Evolutionary conservation across 1,140 invertebrate genomes (phyloP).

Genomic region (Leptoteleia sp.): DNA sequence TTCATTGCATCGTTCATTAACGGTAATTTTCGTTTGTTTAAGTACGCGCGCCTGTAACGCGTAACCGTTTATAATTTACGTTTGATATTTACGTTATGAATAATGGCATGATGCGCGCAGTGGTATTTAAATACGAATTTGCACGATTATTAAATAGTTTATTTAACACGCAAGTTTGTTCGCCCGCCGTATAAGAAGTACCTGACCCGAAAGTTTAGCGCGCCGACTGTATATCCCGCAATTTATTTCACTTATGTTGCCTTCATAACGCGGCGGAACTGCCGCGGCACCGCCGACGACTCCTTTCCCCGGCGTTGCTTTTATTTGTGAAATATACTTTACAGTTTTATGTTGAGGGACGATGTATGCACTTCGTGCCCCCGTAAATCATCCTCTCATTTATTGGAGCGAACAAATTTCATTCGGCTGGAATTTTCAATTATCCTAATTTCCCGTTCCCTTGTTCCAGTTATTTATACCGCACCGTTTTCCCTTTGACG

Average conservation of each 20-base stretch:
- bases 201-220: constrained; percentile 1
- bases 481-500: constrained; percentile 8
- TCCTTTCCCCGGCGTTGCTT: constrained; percentile 11
- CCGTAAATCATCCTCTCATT: constrained; percentile 31
- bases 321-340: constrained; percentile 11
- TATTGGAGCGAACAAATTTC: constrained; percentile 24
- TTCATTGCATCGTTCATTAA: too few relatives aligned
- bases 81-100: too few relatives aligned
- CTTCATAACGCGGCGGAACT: constrained; percentile 16
- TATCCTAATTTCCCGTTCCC: constrained; percentile 19
- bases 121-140: too few relatives aligned
- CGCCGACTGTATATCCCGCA: constrained; percentile 21
- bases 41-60: too few relatives aligned
- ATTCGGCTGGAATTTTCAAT: constrained; percentile 14
- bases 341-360: constrained; percentile 14
- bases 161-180: constrained; percentile 10
- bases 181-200: constrained; percentile 9
- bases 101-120: too few relatives aligned
- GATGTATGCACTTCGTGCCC: constrained; percentile 11
- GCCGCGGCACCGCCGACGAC: constrained; percentile 4
- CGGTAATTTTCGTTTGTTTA: too few relatives aligned
- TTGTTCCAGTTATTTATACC: constrained; percentile 3
- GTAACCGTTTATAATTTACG: too few relatives aligned
- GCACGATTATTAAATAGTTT: neutral
- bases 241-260: constrained; percentile 44